phyloP scores from a whole-genome alignment of 2,888 invertebrate species.

The Chloroclysta siterata region DNA sequence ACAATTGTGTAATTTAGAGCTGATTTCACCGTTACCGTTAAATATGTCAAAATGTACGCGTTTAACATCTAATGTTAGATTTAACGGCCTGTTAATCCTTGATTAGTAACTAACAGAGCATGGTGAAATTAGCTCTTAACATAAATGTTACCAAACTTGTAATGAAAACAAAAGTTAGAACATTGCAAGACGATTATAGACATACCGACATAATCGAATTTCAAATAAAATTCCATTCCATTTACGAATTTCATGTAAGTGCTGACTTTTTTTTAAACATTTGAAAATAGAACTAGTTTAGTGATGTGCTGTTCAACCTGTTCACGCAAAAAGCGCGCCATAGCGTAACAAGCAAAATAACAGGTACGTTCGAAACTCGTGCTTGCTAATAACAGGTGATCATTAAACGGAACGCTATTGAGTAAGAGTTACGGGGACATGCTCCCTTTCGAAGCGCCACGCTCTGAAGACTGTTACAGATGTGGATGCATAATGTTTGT shows the following conservation, averaged over 20 bases:
- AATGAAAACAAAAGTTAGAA: too few relatives aligned
- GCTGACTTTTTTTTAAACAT: not conserved
- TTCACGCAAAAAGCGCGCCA: slow-evolving; percentile 19
- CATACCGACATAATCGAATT: too few relatives aligned
- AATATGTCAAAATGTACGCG: too few relatives aligned
- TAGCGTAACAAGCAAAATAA: slow-evolving; percentile 47
- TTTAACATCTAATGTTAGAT: too few relatives aligned
- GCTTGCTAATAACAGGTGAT: slow-evolving; percentile 35
- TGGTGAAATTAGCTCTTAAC: too few relatives aligned
- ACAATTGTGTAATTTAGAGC: too few relatives aligned
- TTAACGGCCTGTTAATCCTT: too few relatives aligned
- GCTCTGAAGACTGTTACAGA: slow-evolving; percentile 20
- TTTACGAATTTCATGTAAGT: not conserved
- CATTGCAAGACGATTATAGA: too few relatives aligned
- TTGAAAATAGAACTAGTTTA: slow-evolving; percentile 19
- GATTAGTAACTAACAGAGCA: too few relatives aligned
- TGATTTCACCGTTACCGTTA: too few relatives aligned
- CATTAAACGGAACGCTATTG: slow-evolving; percentile 54
- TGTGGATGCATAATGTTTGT: slow-evolving; percentile 4
- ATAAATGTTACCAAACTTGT: too few relatives aligned
- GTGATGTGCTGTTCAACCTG: slow-evolving; percentile 19
- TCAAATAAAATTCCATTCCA: not conserved
- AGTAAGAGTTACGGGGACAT: slow-evolving; percentile 56
- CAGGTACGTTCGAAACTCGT: slow-evolving; percentile 28
- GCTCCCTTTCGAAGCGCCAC: slow-evolving; percentile 20